Percentiles rank a stretch among this genome's conserved stretches.
These are phyloP conservation scores for Thera obeliscata DNA, from an alignment of 2,888 invertebrate genomes.

Conservation along the genomic window DNA sequence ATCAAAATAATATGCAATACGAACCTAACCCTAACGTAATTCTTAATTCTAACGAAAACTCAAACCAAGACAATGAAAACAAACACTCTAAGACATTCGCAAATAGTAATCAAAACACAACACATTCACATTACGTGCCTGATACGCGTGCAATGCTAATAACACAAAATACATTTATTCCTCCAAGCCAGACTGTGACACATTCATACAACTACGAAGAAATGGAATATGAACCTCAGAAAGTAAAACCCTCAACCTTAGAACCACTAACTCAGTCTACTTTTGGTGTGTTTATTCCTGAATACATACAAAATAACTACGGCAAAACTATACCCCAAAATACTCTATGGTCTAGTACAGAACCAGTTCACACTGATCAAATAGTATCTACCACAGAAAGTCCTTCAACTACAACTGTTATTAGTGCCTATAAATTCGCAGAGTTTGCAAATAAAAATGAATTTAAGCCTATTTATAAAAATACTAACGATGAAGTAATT, in stretches of 20 bases:
- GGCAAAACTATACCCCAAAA: slow-evolving; percentile 24
- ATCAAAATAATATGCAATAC: slow-evolving; percentile 33
- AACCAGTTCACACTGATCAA: slow-evolving; percentile 43
- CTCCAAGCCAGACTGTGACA: slow-evolving; percentile 62
- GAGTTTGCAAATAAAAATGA: slow-evolving; percentile 54
- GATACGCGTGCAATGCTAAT: slow-evolving; percentile 54
- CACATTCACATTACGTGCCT: slow-evolving; percentile 32
- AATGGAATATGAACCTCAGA: slow-evolving; percentile 44
- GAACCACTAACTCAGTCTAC: slow-evolving; percentile 32
- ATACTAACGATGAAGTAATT: slow-evolving; percentile 36
- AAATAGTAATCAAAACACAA: slow-evolving; percentile 19
- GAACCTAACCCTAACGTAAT: slow-evolving; percentile 6
- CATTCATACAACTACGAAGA: slow-evolving; percentile 66
- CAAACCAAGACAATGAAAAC: slow-evolving; percentile 25
- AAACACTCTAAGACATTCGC: slow-evolving; percentile 8
- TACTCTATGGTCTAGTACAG: slow-evolving; percentile 34
- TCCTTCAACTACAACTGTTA: slow-evolving; percentile 42
- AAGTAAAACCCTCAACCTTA: slow-evolving; percentile 39
- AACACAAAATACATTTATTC: slow-evolving; percentile 59
- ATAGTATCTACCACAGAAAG: slow-evolving; percentile 44
- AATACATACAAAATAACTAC: slow-evolving; percentile 24
- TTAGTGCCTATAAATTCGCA: slow-evolving; percentile 45
- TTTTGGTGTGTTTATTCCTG: slow-evolving; percentile 12
- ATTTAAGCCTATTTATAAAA: slow-evolving; percentile 54
- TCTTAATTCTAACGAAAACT: slow-evolving; percentile 18